These are phyloP conservation scores for Cebus imitator DNA, from an alignment of 2,113 vertebrate genomes.

Conservation along the genomic window DNA sequence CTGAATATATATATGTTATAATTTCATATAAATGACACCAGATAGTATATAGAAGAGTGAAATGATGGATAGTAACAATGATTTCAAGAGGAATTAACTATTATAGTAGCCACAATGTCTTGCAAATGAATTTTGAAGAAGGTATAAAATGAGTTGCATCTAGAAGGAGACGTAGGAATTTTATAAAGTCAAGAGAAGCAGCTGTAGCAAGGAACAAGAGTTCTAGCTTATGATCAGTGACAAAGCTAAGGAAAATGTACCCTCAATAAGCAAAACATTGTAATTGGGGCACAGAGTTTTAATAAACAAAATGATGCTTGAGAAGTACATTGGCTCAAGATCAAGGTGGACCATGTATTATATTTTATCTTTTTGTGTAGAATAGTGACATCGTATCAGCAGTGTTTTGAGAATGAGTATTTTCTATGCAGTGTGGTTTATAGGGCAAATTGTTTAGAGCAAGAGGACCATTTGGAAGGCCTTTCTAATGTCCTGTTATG, in stretches of 20 bases:
- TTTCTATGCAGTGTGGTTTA: background rate
- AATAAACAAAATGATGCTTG: background rate
- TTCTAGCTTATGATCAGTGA: background rate
- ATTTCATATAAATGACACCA: background rate
- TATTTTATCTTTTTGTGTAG: background rate
- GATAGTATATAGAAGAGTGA: background rate
- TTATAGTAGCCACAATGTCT: background rate
- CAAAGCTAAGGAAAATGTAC: background rate
- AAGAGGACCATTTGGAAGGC: background rate
- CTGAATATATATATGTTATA: rapidly evolving
- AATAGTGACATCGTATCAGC: background rate
- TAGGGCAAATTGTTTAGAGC: background rate
- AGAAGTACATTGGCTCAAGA: background rate
- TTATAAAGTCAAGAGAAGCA: background rate
- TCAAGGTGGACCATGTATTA: rapidly evolving
- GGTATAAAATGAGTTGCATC: background rate
- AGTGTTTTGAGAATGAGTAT: background rate
- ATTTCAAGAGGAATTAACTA: background rate
- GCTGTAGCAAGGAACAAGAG: background rate
- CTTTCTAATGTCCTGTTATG: background rate
- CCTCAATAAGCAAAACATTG: background rate
- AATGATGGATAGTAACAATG: background rate
- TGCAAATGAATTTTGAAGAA: background rate
- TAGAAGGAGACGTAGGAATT: background rate
- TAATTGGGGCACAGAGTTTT: background rate